A percentile compares a stretch with the other conserved stretches of the same genome.
Conservation (phyloP, 2,113 vertebrate genomes). For the Halcyon senegalensis region DNA sequence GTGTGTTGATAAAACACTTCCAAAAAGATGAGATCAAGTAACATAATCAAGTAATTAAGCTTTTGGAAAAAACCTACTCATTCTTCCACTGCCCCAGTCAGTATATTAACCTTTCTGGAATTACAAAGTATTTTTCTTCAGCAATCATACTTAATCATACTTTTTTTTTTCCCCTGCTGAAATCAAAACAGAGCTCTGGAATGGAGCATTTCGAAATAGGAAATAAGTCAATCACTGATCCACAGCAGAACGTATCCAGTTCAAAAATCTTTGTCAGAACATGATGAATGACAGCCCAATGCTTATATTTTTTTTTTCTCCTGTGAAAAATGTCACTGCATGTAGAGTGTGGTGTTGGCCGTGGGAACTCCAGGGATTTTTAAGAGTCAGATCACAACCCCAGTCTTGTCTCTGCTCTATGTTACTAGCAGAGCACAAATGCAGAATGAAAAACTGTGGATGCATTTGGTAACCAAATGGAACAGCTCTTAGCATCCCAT, state of each 20-base stretch:
- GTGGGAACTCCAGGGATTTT: background rate
- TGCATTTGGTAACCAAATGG: background rate
- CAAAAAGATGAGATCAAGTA: background rate
- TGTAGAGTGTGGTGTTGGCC: background rate
- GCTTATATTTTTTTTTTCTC: background rate
- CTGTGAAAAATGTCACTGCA: conserved; percentile 16
- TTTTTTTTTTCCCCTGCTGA: background rate
- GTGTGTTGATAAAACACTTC: background rate
- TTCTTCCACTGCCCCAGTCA: background rate
- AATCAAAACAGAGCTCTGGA: background rate
- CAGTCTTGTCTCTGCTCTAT: background rate
- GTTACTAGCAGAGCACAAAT: background rate
- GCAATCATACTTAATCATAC: background rate
- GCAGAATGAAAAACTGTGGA: background rate
- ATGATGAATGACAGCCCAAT: background rate
- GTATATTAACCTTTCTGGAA: background rate
- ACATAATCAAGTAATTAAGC: background rate
- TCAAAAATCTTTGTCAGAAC: conserved; percentile 31
- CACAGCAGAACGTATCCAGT: background rate
- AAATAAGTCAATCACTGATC: conserved; percentile 20
- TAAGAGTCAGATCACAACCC: conserved; percentile 15
- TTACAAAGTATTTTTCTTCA: background rate
- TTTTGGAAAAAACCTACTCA: background rate
- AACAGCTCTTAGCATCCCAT: background rate
- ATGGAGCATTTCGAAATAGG: background rate